Conservation (phyloP, 2,888 invertebrate genomes). For the Calliphora vomitoria region DNA sequence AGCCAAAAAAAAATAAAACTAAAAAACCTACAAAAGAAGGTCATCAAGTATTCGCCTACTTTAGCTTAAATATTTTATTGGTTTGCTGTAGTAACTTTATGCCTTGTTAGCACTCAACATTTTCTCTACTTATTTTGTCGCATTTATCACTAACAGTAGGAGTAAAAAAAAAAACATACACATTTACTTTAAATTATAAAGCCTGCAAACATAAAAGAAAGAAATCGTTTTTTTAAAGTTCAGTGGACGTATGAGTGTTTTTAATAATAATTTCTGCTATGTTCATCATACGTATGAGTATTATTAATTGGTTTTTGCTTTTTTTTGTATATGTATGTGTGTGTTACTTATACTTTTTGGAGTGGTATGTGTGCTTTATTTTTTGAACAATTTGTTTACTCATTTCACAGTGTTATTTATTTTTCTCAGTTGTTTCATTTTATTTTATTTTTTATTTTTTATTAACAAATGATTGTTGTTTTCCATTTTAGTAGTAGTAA, state of each 20-base stretch:
- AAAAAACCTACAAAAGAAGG: constrained; percentile 39
- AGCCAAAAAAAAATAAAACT: background rate
- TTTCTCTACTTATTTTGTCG: background rate
- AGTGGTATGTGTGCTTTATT: background rate
- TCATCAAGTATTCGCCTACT: constrained; percentile 27
- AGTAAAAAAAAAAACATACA: no score
- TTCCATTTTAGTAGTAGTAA: background rate
- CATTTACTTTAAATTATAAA: background rate
- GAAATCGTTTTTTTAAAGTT: constrained; percentile 28
- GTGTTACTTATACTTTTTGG: background rate
- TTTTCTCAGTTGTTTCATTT: background rate
- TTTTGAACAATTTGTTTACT: background rate
- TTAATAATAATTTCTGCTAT: background rate
- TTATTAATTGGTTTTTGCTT: constrained; percentile 52
- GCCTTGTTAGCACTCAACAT: constrained; percentile 9
- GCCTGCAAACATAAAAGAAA: background rate
- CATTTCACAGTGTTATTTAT: constrained; percentile 23
- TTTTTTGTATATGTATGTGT: background rate
- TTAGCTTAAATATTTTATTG: constrained; percentile 51
- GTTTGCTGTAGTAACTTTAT: constrained; percentile 16
- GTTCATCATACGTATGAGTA: constrained; percentile 27
- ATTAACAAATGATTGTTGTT: constrained; percentile 32
- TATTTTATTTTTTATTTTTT: background rate
- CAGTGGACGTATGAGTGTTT: constrained; percentile 51
- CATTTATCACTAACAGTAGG: background rate